Base-by-base conservation (phyloP, 2,797 vertebrate species). In the Hydrophis major region DNA sequence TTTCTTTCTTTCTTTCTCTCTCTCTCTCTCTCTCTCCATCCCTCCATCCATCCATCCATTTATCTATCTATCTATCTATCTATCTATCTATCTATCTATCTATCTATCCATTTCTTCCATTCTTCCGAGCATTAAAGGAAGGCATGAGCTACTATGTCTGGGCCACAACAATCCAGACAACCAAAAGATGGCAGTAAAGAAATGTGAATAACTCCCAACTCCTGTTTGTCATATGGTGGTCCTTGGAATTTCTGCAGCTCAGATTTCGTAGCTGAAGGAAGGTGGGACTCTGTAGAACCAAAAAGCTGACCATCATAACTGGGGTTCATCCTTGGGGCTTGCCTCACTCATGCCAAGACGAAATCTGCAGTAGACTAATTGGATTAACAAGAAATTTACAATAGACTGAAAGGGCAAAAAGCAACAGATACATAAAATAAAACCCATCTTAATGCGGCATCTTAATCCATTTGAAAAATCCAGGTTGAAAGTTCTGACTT, bases 11-110 rank as follows among this genome's bases (percentile, higher is more conserved):
- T 32, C 32, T 32, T 32, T 32, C 32, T 25, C 20, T 25, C 7
- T 7, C 59, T 25, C 2, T 25, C 59, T 16, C 37, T 37, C 37
- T 37, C 37, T 37, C 37, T 37, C 37, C 0, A 2, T 37, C 37
- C 2, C 2, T 37, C 37, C 2, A 2, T 37, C 37, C 0, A 2
- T 25, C 59, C 4, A 5, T 11, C 60, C 1, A 11, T 11, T 8
- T 11, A 3, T 3, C 60, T 4, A 11, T 11, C 27, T 8, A 7
- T 13, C 61, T 13, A 13, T 32, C 12, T 16, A 8, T 50, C 50
- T 50, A 8, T 50, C 50, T 50, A 8, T 50, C 50, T 50, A 8
- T 50, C 50, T 8, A 8, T 50, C 50, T 50, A 8, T 50, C 50
- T 8, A 8, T 50, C 50, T 50, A 8, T 50, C 3, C 66, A 1